These are phyloP conservation scores for Physella acuta DNA, from an alignment of 1,140 invertebrate species.

Conservation along the genomic window DNA sequence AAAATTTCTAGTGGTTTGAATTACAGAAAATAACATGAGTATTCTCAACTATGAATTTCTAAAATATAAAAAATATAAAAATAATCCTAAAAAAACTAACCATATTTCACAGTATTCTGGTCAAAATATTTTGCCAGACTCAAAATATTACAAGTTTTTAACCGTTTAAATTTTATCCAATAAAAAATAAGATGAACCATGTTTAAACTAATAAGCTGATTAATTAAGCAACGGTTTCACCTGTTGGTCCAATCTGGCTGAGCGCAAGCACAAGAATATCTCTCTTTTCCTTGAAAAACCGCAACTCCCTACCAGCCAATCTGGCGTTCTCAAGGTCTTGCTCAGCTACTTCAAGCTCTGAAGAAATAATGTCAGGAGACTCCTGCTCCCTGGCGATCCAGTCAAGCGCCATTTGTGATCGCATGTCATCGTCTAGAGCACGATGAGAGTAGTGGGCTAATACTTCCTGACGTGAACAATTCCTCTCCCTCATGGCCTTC, in stretches of 20 bases:
- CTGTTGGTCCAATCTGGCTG: conserved; percentile 56
- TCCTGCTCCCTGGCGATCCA: conserved; percentile 90
- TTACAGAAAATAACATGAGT: too few relatives aligned
- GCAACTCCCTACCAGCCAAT: conserved; percentile 82
- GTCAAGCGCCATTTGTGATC: conserved; percentile 91
- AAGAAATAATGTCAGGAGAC: conserved; percentile 74
- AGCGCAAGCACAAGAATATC: conserved; percentile 85
- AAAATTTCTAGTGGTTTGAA: too few relatives aligned
- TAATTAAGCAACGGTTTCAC: conserved; percentile 17
- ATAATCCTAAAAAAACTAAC: too few relatives aligned
- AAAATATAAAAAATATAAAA: too few relatives aligned
- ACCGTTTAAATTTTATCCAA: too few relatives aligned
- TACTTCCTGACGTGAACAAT: conserved; percentile 85
- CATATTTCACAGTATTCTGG: too few relatives aligned
- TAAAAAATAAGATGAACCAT: too few relatives aligned
- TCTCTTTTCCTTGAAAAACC: conserved; percentile 93
- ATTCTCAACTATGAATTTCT: too few relatives aligned
- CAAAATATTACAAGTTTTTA: too few relatives aligned
- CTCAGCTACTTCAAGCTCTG: conserved; percentile 81
- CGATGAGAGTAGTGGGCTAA: conserved; percentile 53
- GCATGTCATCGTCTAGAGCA: conserved; percentile 87
- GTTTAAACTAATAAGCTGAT: too few relatives aligned
- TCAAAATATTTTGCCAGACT: too few relatives aligned
- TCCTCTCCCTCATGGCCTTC: conserved; percentile 83
- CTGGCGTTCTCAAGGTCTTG: conserved; percentile 86